Percentiles rank a stretch among this genome's conserved stretches.
phyloP scores from a whole-genome alignment of 2,797 vertebrate genomes.

The Phrynocephalus guinanensis region DNA sequence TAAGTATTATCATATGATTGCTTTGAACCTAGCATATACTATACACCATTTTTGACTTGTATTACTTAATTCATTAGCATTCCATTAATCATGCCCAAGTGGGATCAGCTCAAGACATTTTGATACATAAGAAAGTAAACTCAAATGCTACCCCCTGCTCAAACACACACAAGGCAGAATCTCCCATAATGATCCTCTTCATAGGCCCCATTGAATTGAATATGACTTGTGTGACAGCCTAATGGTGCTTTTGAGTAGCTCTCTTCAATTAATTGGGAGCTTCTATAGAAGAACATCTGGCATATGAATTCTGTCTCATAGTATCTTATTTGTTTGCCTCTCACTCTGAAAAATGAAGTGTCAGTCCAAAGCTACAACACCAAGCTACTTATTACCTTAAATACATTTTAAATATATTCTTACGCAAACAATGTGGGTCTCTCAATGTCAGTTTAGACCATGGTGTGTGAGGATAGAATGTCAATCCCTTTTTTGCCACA shows the following conservation, averaged over 20 bases:
- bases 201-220: not conserved
- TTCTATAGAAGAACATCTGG: not conserved
- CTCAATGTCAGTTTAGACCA: not conserved
- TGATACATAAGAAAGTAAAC: not conserved
- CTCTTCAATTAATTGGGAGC: not conserved
- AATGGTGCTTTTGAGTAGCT: not conserved
- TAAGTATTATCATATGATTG: too few species aligned
- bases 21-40: not conserved
- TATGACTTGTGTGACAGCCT: too few species aligned
- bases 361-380: not conserved
- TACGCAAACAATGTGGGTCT: not conserved
- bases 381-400: not conserved
- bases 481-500: not conserved
- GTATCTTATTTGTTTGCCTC: not conserved
- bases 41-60: too few species aligned
- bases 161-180: not conserved
- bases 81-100: not conserved
- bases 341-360: not conserved
- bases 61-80: not conserved
- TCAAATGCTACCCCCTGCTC: not conserved
- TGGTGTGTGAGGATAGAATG: too few species aligned
- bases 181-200: not conserved
- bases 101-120: not conserved
- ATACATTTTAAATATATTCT: not conserved
- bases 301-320: not conserved